Evolutionary conservation across 2,113 vertebrate species (phyloP).

Genomic region (Willisornis vidua): DNA sequence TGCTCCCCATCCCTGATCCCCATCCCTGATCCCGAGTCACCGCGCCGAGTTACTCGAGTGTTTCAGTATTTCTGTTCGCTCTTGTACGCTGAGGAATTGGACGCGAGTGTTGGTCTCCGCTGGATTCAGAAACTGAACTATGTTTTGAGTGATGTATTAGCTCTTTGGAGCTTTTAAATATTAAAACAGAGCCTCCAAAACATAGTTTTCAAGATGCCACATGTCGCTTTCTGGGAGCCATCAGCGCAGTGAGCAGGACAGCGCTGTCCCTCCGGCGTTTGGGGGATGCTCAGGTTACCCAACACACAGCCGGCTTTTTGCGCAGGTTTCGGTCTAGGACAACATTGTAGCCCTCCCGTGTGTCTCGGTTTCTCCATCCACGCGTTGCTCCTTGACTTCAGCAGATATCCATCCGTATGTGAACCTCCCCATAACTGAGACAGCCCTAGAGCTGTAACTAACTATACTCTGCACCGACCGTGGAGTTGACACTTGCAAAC

Average conservation of each 20-base stretch:
- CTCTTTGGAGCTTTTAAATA: neutral
- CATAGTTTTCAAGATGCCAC: neutral
- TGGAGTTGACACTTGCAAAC: neutral
- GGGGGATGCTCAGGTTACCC: neutral
- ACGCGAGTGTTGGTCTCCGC: rapidly evolving
- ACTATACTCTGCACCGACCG: neutral
- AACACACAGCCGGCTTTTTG: rapidly evolving
- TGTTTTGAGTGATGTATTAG: rapidly evolving
- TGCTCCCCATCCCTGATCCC: neutral
- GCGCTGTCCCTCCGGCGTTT: too few species aligned
- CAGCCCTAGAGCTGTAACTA: neutral
- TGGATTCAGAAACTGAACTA: rapidly evolving
- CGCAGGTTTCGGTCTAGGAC: rapidly evolving
- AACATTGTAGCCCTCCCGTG: rapidly evolving
- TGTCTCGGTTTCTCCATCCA: neutral
- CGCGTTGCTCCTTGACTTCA: neutral
- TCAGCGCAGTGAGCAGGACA: neutral
- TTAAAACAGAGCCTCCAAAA: rapidly evolving
- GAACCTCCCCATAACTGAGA: neutral
- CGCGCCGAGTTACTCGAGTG: neutral
- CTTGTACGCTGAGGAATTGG: rapidly evolving
- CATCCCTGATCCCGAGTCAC: neutral
- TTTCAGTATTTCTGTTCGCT: neutral
- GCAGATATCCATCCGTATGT: rapidly evolving
- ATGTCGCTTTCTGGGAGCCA: neutral